A percentile compares a stretch with the other conserved stretches of the same genome.
Evolutionary conservation across 2,888 invertebrate genomes (phyloP).

Genomic region (Bellardia pandia): DNA sequence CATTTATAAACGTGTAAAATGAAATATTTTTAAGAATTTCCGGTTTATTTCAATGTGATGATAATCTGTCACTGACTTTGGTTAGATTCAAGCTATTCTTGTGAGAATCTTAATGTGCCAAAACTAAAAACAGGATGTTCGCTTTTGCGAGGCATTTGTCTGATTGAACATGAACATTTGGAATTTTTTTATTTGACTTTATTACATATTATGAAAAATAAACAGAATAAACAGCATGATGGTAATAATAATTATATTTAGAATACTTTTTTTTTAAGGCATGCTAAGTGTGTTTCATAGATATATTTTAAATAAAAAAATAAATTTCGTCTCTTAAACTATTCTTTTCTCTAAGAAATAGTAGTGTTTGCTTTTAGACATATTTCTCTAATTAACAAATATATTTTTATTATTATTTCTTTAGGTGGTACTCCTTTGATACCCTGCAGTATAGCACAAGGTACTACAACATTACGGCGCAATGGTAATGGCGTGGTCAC

Average conservation of each 20-base stretch:
- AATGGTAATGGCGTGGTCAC: slow-evolving; percentile 74
- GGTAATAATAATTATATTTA: slow-evolving; percentile 11
- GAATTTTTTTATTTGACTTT: background rate
- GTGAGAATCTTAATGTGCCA: slow-evolving; percentile 75
- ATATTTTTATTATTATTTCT: slow-evolving; percentile 62
- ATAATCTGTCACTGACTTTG: slow-evolving; percentile 78
- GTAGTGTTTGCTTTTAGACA: slow-evolving; percentile 22
- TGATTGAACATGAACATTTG: slow-evolving; percentile 75
- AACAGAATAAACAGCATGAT: slow-evolving; percentile 39
- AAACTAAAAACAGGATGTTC: slow-evolving; percentile 78
- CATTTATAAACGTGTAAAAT: background rate
- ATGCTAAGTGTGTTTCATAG: slow-evolving; percentile 60
- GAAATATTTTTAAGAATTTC: background rate
- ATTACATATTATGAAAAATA: background rate
- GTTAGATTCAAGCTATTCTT: slow-evolving; percentile 82
- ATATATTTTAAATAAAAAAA: slow-evolving; percentile 2
- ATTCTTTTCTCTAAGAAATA: background rate
- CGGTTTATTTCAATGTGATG: slow-evolving; percentile 76
- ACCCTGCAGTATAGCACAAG: slow-evolving; percentile 80
- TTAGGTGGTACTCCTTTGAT: slow-evolving; percentile 86
- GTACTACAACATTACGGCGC: slow-evolving; percentile 77
- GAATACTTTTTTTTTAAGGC: slow-evolving; percentile 48
- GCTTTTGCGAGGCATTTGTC: slow-evolving; percentile 84
- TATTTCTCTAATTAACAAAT: slow-evolving; percentile 33
- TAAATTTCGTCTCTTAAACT: slow-evolving; percentile 15